Percentiles rank a stretch among this genome's conserved stretches.
Conservation (phyloP, 1,140 invertebrate species). For the Ephestia elutella region DNA sequence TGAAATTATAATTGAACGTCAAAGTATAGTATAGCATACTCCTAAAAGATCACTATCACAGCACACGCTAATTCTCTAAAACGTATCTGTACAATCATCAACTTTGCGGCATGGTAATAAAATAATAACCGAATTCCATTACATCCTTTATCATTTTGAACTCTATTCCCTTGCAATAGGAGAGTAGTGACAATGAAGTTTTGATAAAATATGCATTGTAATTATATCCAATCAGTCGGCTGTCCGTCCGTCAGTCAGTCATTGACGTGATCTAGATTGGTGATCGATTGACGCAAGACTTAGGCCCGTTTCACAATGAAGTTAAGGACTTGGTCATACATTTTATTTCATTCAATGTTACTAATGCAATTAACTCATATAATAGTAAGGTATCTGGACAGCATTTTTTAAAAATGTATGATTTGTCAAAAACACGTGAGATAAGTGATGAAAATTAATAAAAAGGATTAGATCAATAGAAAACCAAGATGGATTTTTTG, state of each 20-base stretch:
- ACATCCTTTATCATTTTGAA: not conserved
- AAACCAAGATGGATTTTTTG: too few species aligned
- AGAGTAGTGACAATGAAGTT: conserved; percentile 16
- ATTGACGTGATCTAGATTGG: conserved; percentile 41
- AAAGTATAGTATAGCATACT: not conserved
- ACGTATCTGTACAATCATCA: not conserved
- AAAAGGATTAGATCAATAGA: too few species aligned
- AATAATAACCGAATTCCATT: not conserved
- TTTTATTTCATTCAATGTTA: not conserved
- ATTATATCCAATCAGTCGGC: conserved; percentile 66
- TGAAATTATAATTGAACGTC: too few species aligned
- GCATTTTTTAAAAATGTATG: too few species aligned
- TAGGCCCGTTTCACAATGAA: not conserved
- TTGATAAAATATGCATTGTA: conserved; percentile 65
- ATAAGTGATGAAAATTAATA: too few species aligned
- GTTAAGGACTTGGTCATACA: not conserved
- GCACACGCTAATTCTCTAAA: not conserved
- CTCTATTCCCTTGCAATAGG: not conserved
- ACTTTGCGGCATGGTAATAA: not conserved
- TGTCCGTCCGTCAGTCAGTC: conserved; percentile 60
- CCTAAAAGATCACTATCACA: not conserved
- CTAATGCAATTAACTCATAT: too few species aligned
- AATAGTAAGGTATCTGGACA: too few species aligned
- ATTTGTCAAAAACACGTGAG: too few species aligned
- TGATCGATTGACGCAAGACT: conserved; percentile 32